These are phyloP conservation scores for Cetoscarus ocellatus DNA, from an alignment of 2,797 vertebrate species.

Conservation along the genomic window DNA sequence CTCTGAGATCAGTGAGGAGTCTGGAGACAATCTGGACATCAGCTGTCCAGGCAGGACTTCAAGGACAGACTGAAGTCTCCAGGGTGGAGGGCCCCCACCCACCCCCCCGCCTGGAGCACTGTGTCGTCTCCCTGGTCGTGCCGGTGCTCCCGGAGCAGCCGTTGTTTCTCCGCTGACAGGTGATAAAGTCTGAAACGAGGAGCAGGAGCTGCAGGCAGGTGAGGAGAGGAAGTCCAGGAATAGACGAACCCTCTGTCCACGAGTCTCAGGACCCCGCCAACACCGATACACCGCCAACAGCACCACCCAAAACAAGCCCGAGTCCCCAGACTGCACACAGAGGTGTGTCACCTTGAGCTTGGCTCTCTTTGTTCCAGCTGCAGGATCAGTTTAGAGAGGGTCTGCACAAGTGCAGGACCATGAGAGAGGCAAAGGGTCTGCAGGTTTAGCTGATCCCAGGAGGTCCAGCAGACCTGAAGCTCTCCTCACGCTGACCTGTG, in stretches of 20 bases:
- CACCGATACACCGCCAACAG: no score
- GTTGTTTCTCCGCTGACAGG: constrained; percentile 69
- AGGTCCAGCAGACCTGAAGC: no score
- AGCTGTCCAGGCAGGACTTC: constrained; percentile 40
- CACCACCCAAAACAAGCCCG: no score
- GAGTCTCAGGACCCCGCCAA: constrained; percentile 61
- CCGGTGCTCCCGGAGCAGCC: constrained; percentile 44
- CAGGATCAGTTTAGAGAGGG: no score
- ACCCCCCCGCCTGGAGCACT: constrained; percentile 53
- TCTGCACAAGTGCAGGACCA: no score
- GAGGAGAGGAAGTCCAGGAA: constrained; percentile 73
- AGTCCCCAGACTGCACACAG: no score
- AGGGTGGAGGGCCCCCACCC: no score
- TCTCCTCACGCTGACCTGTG: no score
- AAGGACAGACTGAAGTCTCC: constrained; percentile 27
- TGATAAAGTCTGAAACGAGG: constrained; percentile 78
- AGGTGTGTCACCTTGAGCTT: no score
- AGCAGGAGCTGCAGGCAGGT: constrained; percentile 59
- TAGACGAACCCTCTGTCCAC: constrained; percentile 66
- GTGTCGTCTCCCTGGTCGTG: constrained; percentile 24
- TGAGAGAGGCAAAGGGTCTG: no score
- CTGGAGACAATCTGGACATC: constrained; percentile 28
- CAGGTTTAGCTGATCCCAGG: no score
- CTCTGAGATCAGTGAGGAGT: constrained; percentile 5
- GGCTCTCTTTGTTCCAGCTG: no score